phyloP scores from a whole-genome alignment of 2,797 vertebrate species.

The Chelidonichthys spinosus region DNA sequence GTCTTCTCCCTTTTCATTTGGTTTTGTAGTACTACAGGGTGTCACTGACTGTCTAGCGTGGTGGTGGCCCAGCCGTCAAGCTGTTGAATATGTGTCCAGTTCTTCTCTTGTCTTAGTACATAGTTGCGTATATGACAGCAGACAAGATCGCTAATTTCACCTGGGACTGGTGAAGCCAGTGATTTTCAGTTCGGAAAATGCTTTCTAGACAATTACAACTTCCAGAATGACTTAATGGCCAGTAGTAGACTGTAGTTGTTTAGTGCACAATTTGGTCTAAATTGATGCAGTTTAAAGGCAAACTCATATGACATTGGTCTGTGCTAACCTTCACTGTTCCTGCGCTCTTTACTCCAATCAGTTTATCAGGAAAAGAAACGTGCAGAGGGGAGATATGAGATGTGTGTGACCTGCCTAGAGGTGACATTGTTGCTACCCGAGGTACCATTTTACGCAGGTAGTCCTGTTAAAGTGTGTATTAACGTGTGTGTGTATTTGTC shows the following conservation, averaged over 20 bases:
- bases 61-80: not conserved
- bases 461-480: slow-evolving; percentile 7
- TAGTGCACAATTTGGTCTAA: not conserved
- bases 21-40: slow-evolving; percentile 2
- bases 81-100: not conserved
- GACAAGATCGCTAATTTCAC: not conserved
- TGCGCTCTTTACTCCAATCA: slow-evolving; percentile 47
- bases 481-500: slow-evolving; percentile 13
- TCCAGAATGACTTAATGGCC: not conserved
- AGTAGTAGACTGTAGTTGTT: not conserved
- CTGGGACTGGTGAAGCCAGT: not conserved
- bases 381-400: slow-evolving; percentile 60
- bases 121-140: not conserved
- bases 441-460: slow-evolving; percentile 27
- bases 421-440: slow-evolving; percentile 70
- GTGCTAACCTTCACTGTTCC: slow-evolving; percentile 68
- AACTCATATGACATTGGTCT: slow-evolving; percentile 51
- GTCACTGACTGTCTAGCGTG: not conserved
- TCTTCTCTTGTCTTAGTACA: not conserved
- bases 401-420: slow-evolving; percentile 57
- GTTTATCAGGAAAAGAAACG: slow-evolving; percentile 63
- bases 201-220: not conserved
- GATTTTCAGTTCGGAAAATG: slow-evolving; percentile 1
- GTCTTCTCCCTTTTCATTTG: slow-evolving; percentile 3
- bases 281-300: slow-evolving; percentile 1